Evolutionary conservation across 1,140 invertebrate species (phyloP), one percentile per base, ranked within the genome.

Genomic region (Papilio machaon): DNA sequence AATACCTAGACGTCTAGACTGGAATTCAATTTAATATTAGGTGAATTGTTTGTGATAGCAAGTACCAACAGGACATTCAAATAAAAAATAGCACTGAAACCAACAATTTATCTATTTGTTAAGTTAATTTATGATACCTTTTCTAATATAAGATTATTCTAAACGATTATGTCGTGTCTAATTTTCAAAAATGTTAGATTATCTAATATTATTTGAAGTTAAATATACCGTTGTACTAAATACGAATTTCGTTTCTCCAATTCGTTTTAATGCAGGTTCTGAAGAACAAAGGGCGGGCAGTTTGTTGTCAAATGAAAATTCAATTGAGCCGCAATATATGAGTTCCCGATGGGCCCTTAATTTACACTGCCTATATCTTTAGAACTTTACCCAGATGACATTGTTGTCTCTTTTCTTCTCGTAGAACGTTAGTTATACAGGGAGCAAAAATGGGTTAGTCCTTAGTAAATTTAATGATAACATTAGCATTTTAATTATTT

Each of bases 271-370:
- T 11, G 74, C 52, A 76, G 74, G 30, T 17, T 83, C 82, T 83
- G 81, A 80, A 81, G 83, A 83, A 90, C 89, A 91, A 91, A 90
- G 88, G 85, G 83, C 88, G 85, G 85, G 88, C 89, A 88, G 88
- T 90, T 91, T 92, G 90, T 92, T 91, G 90, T 93, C 91, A 90
- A 92, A 92, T 94, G 91, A 92, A 92, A 91, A 94, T 92, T 92
- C 92, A 90, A 94, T 92, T 91, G 91, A 87, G 85, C 81, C 85
- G 90, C 89, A 91, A 92, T 93, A 92, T 92, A 92, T 93, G 91
- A 91, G 89, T 89, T 86, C 80, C 73, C 82, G 82, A 35, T 49
- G 23, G 74, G 87, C 90, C 91, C 88, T 89, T 89, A 87, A 91
- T 91, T 91, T 90, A 86, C 85, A 85, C 82, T 84, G 82, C 81